Base-by-base conservation (phyloP, 2,797 vertebrate genomes). In the Catharus ustulatus region DNA sequence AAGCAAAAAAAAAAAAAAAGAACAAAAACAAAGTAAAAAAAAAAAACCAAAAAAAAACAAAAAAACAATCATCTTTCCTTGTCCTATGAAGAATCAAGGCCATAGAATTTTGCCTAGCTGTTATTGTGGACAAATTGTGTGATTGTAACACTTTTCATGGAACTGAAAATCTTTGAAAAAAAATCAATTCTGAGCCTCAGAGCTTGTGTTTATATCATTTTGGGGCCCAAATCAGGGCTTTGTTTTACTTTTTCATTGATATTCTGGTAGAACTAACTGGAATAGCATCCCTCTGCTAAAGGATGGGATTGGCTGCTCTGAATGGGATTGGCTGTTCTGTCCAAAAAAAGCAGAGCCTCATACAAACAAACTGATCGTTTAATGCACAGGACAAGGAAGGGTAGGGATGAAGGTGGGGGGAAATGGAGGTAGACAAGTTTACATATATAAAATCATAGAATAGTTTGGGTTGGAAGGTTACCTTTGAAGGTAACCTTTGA, bases 331-430 rank as follows among this genome's bases (percentile, higher is more conserved):
- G 17, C 51, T 52, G 51, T 19, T 18, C 29, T 52, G 29, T 30
- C 29, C 29, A 19, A 52, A 52, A 29, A 23, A 69, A 54, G 16
- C 9, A 40, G 7, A 82, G 4, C 23, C 30, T 68, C 2, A 0
- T 84, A 30, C 45, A 15, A 77, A 48, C 29, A 63, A 64, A 36
- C 20, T 17, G 13, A 59, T 15, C 48, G 11, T 54, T 90, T 57
- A 67, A 52, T 17, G 26, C 15, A 63, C 46, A 69, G 51, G 73
- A 46, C 32, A 81, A 69, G 27, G 49, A 92, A 87, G 21, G 24
- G 20, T 64, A 75, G 16, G 15, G 15, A 43, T 40, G 6, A 34
- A 6, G 32, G 5, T 43, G 6, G 32, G 8, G 30, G 7, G 0
- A 52, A 76, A 43, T 10, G 5, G 57, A 79, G 61, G 51, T 8